Evolutionary conservation across 2,888 invertebrate genomes (phyloP).

Genomic region (Thereva unica): DNA sequence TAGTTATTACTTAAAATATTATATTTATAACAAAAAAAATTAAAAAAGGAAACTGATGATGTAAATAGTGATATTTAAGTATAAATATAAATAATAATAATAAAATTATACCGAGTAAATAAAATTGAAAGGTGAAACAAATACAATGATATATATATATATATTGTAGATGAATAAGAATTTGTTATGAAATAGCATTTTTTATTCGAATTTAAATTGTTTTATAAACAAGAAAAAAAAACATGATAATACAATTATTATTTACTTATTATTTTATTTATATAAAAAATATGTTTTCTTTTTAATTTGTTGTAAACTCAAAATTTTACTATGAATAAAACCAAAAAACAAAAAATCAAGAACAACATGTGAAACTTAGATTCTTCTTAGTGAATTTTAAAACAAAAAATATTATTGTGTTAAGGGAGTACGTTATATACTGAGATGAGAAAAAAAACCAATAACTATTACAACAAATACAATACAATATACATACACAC

Average conservation of each 20-base stretch:
- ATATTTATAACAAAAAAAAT: slow-evolving; percentile 34
- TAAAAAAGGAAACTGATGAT: slow-evolving; percentile 17
- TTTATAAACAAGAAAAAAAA: not conserved
- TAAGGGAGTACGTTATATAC: too few species aligned
- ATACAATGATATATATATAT: slow-evolving; percentile 32
- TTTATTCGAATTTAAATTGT: slow-evolving; percentile 26
- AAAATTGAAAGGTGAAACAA: slow-evolving; percentile 13
- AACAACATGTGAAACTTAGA: too few species aligned
- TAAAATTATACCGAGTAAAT: slow-evolving; percentile 29
- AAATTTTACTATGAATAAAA: too few species aligned
- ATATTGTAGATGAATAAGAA: slow-evolving; percentile 27
- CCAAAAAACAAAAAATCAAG: too few species aligned
- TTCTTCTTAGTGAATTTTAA: too few species aligned
- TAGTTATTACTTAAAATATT: slow-evolving; percentile 39
- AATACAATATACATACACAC: too few species aligned
- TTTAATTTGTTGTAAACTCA: not conserved
- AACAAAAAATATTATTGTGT: too few species aligned
- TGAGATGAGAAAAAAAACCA: too few species aligned
- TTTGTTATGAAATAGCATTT: slow-evolving; percentile 28
- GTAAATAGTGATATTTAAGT: slow-evolving; percentile 38
- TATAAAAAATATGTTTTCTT: slow-evolving; percentile 6
- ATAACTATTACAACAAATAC: too few species aligned
- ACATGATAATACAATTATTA: slow-evolving; percentile 1
- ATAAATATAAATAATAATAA: not conserved
- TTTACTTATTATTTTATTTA: slow-evolving; percentile 12